A percentile compares a stretch with the other conserved stretches of the same genome.
These are phyloP conservation scores for Vulpes vulpes DNA, from an alignment of 2,113 vertebrate genomes.

Conservation along the genomic window DNA sequence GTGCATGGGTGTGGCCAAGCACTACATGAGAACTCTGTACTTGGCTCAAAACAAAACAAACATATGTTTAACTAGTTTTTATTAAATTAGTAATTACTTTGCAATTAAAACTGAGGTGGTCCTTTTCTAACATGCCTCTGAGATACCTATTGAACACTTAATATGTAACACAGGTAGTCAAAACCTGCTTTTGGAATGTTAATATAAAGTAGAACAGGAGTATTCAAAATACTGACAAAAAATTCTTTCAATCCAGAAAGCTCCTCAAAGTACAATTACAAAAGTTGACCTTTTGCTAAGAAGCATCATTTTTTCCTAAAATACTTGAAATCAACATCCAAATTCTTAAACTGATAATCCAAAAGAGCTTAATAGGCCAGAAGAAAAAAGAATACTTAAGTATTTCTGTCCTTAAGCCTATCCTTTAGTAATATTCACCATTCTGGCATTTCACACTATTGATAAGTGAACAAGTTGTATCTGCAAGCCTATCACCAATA, in stretches of 20 bases:
- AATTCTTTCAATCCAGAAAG: slow-evolving; percentile 7
- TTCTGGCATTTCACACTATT: neutral
- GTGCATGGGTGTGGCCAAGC: neutral
- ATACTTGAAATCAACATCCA: neutral
- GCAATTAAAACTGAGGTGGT: neutral
- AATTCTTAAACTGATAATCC: slow-evolving; percentile 21
- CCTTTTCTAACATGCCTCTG: neutral
- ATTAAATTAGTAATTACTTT: slow-evolving; percentile 32
- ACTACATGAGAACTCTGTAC: neutral
- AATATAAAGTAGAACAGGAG: neutral
- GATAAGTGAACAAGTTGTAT: neutral
- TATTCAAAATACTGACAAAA: neutral
- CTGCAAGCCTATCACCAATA: neutral
- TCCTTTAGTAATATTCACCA: neutral
- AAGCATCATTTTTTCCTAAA: neutral
- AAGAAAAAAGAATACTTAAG: neutral
- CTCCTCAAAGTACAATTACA: neutral
- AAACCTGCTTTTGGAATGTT: slow-evolving; percentile 33
- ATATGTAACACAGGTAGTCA: neutral
- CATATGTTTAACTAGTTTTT: neutral
- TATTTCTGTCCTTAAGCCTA: neutral
- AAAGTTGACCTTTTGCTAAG: neutral
- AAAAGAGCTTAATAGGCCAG: neutral
- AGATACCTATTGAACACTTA: neutral
- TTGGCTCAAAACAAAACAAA: neutral